Percentiles rank a stretch among this genome's conserved stretches.
Conservation (phyloP, 2,113 vertebrate genomes). For the Mola mola region DNA sequence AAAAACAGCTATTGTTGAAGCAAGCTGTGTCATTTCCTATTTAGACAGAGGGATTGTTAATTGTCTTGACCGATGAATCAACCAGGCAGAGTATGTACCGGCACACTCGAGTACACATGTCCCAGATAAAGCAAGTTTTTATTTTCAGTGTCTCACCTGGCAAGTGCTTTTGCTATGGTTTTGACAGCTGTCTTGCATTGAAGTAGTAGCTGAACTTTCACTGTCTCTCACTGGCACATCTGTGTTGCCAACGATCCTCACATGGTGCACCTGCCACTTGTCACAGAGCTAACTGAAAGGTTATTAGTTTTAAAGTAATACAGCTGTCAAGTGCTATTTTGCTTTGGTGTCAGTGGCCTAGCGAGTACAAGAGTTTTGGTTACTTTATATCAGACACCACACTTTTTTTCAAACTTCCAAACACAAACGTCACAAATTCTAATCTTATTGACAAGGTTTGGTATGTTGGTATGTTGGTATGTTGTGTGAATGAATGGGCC, state of each 20-base stretch:
- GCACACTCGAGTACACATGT: constrained; percentile 20
- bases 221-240: constrained; percentile 66
- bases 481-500: constrained; percentile 37
- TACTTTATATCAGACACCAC: neutral
- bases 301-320: constrained; percentile 69
- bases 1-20: constrained; percentile 38
- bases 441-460: constrained; percentile 19
- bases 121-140: constrained; percentile 46
- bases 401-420: too few species aligned
- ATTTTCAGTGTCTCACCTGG: constrained; percentile 55
- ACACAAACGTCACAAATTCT: too few species aligned
- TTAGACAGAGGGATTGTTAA: constrained; percentile 19
- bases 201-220: constrained; percentile 31
- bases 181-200: constrained; percentile 62
- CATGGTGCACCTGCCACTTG: constrained; percentile 73
- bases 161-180: constrained; percentile 78
- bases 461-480: too few species aligned
- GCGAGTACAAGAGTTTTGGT: neutral
- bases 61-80: constrained; percentile 21
- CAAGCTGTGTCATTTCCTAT: constrained; percentile 23
- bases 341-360: constrained; percentile 20
- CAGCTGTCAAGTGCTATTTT: constrained; percentile 61
- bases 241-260: constrained; percentile 64
- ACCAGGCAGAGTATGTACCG: constrained; percentile 3
- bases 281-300: constrained; percentile 72